phyloP scores from a whole-genome alignment of 2,797 vertebrate genomes.

The Chlorospingus semifuscus region DNA sequence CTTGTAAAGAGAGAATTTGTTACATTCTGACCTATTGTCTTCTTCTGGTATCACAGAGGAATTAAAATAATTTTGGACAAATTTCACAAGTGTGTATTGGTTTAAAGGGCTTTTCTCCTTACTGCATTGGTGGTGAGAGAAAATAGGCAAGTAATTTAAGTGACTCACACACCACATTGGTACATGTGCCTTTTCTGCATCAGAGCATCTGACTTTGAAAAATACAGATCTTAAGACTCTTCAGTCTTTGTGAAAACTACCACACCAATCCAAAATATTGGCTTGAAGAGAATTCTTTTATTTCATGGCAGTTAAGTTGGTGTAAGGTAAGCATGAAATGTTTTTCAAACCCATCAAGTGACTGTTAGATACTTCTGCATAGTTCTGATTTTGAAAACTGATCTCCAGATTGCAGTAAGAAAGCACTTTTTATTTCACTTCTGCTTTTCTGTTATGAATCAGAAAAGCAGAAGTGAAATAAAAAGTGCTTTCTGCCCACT shows the following conservation, averaged over 20 bases:
- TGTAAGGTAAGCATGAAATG: background rate
- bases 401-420: background rate
- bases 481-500: background rate
- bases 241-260: background rate
- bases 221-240: background rate
- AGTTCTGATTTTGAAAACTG: background rate
- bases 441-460: background rate
- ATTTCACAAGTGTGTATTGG: background rate
- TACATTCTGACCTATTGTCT: background rate
- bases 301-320: background rate
- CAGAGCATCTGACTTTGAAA: background rate
- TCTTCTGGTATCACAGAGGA: background rate
- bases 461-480: too few relatives aligned
- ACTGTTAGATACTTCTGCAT: background rate
- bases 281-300: background rate
- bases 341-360: background rate
- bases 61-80: background rate
- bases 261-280: background rate
- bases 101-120: background rate
- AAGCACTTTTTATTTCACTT: background rate
- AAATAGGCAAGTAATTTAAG: background rate
- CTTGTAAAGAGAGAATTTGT: background rate
- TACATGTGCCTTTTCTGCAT: background rate
- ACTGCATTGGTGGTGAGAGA: background rate
- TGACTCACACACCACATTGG: background rate